Percentiles rank a stretch among this genome's conserved stretches.
phyloP scores from a whole-genome alignment of 1,140 invertebrate genomes.

The Cydia splendana region DNA sequence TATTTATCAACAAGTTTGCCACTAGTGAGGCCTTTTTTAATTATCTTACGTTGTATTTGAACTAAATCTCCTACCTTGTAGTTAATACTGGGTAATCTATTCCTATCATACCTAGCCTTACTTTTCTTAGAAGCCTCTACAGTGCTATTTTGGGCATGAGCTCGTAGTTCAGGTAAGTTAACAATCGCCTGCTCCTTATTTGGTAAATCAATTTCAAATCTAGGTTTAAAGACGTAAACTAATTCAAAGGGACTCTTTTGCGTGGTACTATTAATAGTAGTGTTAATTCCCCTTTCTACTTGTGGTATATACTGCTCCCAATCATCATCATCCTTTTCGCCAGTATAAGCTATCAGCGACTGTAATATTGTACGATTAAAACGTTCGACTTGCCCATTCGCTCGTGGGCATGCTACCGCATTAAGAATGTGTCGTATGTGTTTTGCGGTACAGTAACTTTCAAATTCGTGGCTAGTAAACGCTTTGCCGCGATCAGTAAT shows the following conservation, averaged over 20 bases:
- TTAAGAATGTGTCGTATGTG: constrained; percentile 35
- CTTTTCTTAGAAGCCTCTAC: neutral
- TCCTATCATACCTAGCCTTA: constrained; percentile 22
- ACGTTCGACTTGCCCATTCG: constrained; percentile 39
- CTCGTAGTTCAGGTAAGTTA: constrained; percentile 9
- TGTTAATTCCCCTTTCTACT: constrained; percentile 23
- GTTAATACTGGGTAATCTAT: constrained; percentile 8
- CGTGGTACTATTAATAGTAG: constrained; percentile 17
- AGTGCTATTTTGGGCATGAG: constrained; percentile 14
- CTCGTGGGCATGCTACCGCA: constrained; percentile 35
- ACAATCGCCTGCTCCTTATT: neutral
- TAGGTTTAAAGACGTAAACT: constrained; percentile 24
- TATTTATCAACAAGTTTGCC: constrained; percentile 30
- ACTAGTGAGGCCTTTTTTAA: constrained; percentile 25
- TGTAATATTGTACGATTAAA: constrained; percentile 18
- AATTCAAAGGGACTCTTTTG: constrained; percentile 26
- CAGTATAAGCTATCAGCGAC: neutral
- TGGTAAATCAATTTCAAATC: constrained; percentile 27
- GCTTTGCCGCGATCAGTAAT: constrained; percentile 40
- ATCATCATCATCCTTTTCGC: neutral
- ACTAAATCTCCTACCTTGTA: constrained; percentile 29
- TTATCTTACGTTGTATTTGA: constrained; percentile 17
- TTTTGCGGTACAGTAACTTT: constrained; percentile 37
- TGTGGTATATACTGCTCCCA: constrained; percentile 30
- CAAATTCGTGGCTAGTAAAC: constrained; percentile 36